A percentile compares a stretch with the other conserved stretches of the same genome.
phyloP scores from a whole-genome alignment of 2,113 vertebrate genomes.

The Taxidea taxus region DNA sequence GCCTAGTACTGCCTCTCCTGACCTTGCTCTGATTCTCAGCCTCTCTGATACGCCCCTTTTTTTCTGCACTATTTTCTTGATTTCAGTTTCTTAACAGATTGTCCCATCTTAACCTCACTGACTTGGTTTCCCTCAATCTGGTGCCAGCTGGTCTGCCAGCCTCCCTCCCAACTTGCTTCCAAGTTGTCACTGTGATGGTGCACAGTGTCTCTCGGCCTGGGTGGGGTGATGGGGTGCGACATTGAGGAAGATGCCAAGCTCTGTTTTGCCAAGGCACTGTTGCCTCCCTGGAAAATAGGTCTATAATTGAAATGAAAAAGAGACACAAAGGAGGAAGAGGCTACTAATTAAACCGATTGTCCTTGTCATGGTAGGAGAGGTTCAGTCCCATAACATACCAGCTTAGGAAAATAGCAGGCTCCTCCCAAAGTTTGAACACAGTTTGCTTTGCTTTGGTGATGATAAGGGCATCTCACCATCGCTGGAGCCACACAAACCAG shows the following conservation, averaged over 20 bases:
- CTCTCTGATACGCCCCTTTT: not conserved
- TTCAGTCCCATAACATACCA: conserved; percentile 41
- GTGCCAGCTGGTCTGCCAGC: not conserved
- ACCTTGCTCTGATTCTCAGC: not conserved
- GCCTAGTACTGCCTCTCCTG: not conserved
- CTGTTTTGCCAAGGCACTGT: conserved; percentile 29
- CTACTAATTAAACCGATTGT: conserved; percentile 76
- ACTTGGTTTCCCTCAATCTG: not conserved
- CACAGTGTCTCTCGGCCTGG: not conserved
- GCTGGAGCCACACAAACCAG: not conserved
- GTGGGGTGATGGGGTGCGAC: not conserved
- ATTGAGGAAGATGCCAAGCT: conserved; percentile 36
- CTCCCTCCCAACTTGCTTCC: not conserved
- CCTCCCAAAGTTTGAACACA: conserved; percentile 42
- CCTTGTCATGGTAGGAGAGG: conserved; percentile 59
- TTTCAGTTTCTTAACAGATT: not conserved
- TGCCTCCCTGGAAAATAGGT: conserved; percentile 53
- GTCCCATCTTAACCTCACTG: not conserved
- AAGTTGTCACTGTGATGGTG: not conserved
- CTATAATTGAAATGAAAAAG: conserved; percentile 74
- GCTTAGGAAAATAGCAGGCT: conserved; percentile 51
- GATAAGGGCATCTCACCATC: conserved; percentile 29
- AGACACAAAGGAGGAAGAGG: conserved; percentile 72
- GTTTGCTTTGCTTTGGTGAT: not conserved
- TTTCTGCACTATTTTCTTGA: not conserved